These are phyloP conservation scores for Perdita meconis DNA, from an alignment of 2,888 invertebrate species.

Conservation along the genomic window DNA sequence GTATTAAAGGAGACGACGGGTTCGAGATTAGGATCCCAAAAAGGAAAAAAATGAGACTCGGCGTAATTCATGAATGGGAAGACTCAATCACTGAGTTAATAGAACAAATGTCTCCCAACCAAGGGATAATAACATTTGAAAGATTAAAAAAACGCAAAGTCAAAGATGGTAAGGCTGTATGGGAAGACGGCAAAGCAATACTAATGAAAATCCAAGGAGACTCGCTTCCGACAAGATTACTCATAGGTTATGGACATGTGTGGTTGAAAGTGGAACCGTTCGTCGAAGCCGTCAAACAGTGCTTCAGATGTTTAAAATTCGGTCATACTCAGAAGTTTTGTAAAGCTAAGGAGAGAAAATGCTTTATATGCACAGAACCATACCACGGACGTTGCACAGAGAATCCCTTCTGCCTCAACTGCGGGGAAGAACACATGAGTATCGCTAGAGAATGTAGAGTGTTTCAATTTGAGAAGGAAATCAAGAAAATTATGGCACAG, in stretches of 20 bases:
- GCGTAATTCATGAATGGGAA: conserved; percentile 21
- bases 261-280: conserved; percentile 24
- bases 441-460: background rate
- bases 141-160: conserved; percentile 4
- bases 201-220: conserved; percentile 4
- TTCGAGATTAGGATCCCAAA: background rate
- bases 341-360: background rate
- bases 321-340: background rate
- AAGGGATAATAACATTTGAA: background rate
- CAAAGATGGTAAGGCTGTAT: background rate
- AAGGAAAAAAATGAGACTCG: background rate
- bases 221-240: conserved; percentile 6
- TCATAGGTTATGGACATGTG: conserved; percentile 21
- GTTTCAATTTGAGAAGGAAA: background rate
- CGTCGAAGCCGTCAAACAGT: conserved; percentile 9
- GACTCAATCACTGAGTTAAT: background rate
- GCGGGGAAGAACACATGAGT: background rate
- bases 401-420: background rate
- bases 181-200: conserved; percentile 1
- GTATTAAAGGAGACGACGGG: background rate
- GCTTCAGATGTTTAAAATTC: conserved; percentile 8
- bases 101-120: background rate
- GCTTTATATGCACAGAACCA: background rate
- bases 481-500: conserved; percentile 11
- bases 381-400: background rate